Conservation (phyloP, 1,140 invertebrate species). For the Agrypnia vestita region DNA sequence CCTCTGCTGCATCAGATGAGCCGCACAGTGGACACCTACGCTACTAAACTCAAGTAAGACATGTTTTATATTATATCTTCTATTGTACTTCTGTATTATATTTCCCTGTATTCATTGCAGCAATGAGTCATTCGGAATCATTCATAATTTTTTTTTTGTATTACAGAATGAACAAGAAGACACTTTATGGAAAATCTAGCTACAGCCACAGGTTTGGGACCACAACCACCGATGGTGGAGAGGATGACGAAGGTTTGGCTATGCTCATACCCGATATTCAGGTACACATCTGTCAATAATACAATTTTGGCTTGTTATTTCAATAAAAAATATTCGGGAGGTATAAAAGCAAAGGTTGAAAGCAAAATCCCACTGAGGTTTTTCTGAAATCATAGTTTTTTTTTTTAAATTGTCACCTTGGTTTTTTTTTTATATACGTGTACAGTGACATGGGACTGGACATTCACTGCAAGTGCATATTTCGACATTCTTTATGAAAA, state of each 20-base stretch:
- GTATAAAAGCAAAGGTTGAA: too few relatives aligned
- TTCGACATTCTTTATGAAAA: too few relatives aligned
- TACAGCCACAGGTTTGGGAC: constrained; percentile 71
- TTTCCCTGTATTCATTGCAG: too few relatives aligned
- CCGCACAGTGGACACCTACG: constrained; percentile 92
- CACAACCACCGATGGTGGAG: constrained; percentile 77
- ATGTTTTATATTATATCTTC: neutral
- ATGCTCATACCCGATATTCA: constrained; percentile 92
- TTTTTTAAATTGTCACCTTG: too few relatives aligned
- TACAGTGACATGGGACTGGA: too few relatives aligned
- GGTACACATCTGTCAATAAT: constrained; percentile 61
- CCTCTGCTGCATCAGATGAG: constrained; percentile 90
- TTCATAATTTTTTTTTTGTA: neutral
- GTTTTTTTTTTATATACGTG: too few relatives aligned
- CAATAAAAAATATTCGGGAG: too few relatives aligned
- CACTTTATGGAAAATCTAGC: constrained; percentile 71
- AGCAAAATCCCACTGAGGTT: too few relatives aligned
- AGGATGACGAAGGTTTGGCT: constrained; percentile 90
- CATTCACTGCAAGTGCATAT: too few relatives aligned
- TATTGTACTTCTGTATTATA: too few relatives aligned
- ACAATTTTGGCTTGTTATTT: too few relatives aligned
- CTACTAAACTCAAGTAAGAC: constrained; percentile 84
- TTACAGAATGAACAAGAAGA: constrained; percentile 73
- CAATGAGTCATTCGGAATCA: neutral
- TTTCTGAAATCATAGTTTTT: too few relatives aligned